Percentiles rank a stretch among this genome's conserved stretches.
Conservation (phyloP, 2,888 invertebrate species). For the Plusia festucae region DNA sequence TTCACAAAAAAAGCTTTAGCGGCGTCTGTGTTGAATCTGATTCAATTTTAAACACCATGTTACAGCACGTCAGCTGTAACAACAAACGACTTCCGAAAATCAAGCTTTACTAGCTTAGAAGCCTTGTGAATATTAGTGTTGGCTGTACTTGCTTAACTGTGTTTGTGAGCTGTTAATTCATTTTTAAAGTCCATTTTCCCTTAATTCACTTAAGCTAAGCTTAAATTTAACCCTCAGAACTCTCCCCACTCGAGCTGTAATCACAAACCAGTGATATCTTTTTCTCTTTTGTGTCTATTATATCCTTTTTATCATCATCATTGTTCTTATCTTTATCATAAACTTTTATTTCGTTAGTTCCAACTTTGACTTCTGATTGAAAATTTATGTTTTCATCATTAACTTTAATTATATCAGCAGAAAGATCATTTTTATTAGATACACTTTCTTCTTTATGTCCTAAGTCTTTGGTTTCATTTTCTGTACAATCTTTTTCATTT, state of each 20-base stretch:
- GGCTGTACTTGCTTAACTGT: not conserved
- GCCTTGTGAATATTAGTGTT: too few relatives aligned
- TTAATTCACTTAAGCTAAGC: not conserved
- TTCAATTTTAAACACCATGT: not conserved
- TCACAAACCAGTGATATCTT: conserved; percentile 74
- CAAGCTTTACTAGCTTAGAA: not conserved
- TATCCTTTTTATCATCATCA: conserved; percentile 26
- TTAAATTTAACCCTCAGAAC: conserved; percentile 64
- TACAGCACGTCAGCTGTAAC: too few relatives aligned
- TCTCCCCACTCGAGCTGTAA: conserved; percentile 82
- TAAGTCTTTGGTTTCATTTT: conserved; percentile 7
- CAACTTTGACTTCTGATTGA: not conserved
- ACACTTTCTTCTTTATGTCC: conserved; percentile 2
- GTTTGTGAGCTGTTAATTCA: not conserved
- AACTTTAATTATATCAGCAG: not conserved
- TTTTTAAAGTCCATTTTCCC: not conserved
- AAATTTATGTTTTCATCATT: not conserved
- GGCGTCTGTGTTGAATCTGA: too few relatives aligned
- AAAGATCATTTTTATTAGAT: not conserved
- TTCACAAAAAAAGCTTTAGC: too few relatives aligned
- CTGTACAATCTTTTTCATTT: conserved; percentile 5
- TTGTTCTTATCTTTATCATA: conserved; percentile 19
- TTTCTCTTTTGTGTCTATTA: conserved; percentile 28
- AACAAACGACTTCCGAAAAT: not conserved
- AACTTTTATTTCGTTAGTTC: conserved; percentile 22